Conservation (phyloP, 2,113 vertebrate genomes). For the Brachirus orientalis region DNA sequence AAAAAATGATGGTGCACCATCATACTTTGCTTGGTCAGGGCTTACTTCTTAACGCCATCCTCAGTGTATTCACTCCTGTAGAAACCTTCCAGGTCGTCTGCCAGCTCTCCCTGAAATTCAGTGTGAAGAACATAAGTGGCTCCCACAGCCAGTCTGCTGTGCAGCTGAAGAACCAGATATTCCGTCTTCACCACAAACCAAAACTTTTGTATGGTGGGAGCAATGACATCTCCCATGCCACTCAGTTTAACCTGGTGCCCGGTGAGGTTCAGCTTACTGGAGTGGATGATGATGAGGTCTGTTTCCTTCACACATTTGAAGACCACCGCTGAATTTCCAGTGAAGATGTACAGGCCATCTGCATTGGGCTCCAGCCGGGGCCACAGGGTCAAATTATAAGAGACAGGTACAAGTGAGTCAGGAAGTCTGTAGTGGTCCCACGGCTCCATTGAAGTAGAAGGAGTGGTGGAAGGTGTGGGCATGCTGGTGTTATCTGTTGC, state of each 20-base stretch:
- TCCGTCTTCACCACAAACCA: slow-evolving; percentile 83
- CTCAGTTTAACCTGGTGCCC: slow-evolving; percentile 43
- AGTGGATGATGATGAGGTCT: slow-evolving; percentile 89
- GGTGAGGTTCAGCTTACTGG: slow-evolving; percentile 89
- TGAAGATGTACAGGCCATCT: slow-evolving; percentile 83
- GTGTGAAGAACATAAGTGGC: slow-evolving; percentile 80
- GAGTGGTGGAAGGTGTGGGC: neutral
- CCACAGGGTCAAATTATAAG: slow-evolving; percentile 85
- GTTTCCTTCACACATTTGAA: slow-evolving; percentile 85
- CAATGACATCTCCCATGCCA: fast-evolving
- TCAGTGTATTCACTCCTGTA: slow-evolving; percentile 93
- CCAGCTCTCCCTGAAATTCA: slow-evolving; percentile 86
- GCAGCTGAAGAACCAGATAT: slow-evolving; percentile 87
- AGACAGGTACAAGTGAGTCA: slow-evolving; percentile 70
- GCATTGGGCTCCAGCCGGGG: slow-evolving; percentile 75
- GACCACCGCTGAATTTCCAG: slow-evolving; percentile 81
- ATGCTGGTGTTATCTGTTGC: fast-evolving
- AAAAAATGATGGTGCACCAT: too few relatives aligned
- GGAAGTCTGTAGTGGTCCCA: slow-evolving; percentile 91
- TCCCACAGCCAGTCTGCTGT: slow-evolving; percentile 13
- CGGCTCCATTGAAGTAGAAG: slow-evolving; percentile 1
- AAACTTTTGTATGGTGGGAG: slow-evolving; percentile 53
- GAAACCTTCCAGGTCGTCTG: slow-evolving; percentile 91
- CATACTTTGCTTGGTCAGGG: neutral
- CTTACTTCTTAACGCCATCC: slow-evolving; percentile 78